Conservation (phyloP, 2,888 invertebrate species). For the Tenthredo distinguenda region DNA sequence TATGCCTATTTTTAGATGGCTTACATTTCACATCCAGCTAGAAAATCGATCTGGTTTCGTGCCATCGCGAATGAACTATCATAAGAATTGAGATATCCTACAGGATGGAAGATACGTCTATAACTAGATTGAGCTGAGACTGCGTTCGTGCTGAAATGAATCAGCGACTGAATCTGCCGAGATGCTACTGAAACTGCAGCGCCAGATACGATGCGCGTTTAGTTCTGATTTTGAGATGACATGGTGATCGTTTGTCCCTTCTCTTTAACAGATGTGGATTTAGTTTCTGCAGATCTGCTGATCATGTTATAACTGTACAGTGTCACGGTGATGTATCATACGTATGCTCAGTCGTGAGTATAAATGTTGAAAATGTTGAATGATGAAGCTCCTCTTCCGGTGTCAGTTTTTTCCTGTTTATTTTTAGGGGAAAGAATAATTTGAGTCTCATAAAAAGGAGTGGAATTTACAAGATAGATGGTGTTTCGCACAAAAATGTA, state of each 20-base stretch:
- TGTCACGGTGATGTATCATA: not conserved
- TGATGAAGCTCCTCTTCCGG: not conserved
- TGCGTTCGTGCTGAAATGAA: conserved; percentile 1
- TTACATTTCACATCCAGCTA: conserved; percentile 9
- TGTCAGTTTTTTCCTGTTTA: not conserved
- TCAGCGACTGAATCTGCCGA: not conserved
- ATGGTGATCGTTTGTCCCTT: not conserved
- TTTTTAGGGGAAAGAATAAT: not conserved
- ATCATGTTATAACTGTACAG: not conserved
- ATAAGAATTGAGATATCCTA: not conserved
- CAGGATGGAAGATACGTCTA: not conserved
- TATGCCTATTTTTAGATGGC: conserved; percentile 36
- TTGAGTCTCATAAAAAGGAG: not conserved
- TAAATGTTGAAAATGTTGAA: conserved; percentile 6
- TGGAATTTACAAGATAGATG: not conserved
- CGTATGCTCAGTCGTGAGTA: not conserved
- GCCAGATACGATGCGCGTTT: not conserved
- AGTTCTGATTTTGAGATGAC: not conserved
- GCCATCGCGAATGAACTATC: conserved; percentile 19
- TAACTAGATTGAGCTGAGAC: not conserved
- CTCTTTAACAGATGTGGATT: not conserved
- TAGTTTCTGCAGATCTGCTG: not conserved
- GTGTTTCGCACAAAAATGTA: not conserved
- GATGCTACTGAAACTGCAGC: not conserved
- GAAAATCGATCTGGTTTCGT: conserved; percentile 47